These are phyloP conservation scores for Solenopsis fugax DNA, from an alignment of 1,140 invertebrate species.

Conservation along the genomic window DNA sequence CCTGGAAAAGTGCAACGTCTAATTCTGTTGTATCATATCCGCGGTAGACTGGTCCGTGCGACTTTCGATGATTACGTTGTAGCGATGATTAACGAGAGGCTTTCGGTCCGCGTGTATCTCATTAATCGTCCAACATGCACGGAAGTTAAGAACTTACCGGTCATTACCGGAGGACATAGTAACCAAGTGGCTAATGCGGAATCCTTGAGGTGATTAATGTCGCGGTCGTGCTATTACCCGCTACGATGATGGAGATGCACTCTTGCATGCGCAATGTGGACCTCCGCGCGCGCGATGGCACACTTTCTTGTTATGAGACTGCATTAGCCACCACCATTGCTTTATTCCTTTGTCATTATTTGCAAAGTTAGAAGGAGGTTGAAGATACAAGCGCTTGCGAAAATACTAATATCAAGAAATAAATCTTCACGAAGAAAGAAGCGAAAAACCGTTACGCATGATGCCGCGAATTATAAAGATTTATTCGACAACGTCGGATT, in stretches of 20 bases:
- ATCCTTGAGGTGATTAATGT: conserved; percentile 72
- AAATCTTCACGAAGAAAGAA: neutral
- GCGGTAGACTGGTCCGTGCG: conserved; percentile 31
- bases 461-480: neutral
- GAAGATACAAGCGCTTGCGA: neutral
- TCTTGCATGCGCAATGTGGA: conserved; percentile 52
- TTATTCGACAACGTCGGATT: neutral
- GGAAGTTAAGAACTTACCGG: conserved; percentile 70
- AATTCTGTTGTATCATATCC: conserved; percentile 63
- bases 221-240: conserved; percentile 52
- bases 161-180: conserved; percentile 69
- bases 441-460: neutral
- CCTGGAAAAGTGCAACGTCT: conserved; percentile 40
- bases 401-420: conserved; percentile 16
- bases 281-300: conserved; percentile 45
- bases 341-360: neutral
- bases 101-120: conserved; percentile 69
- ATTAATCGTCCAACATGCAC: conserved; percentile 69
- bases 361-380: conserved; percentile 6
- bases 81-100: conserved; percentile 75
- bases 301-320: conserved; percentile 47
- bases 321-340: conserved; percentile 37
- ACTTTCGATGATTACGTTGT: conserved; percentile 73
- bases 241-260: conserved; percentile 58
- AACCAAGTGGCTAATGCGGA: conserved; percentile 63